Base-by-base conservation (phyloP, 2,797 vertebrate species). In the Rhynchonycteris naso region DNA sequence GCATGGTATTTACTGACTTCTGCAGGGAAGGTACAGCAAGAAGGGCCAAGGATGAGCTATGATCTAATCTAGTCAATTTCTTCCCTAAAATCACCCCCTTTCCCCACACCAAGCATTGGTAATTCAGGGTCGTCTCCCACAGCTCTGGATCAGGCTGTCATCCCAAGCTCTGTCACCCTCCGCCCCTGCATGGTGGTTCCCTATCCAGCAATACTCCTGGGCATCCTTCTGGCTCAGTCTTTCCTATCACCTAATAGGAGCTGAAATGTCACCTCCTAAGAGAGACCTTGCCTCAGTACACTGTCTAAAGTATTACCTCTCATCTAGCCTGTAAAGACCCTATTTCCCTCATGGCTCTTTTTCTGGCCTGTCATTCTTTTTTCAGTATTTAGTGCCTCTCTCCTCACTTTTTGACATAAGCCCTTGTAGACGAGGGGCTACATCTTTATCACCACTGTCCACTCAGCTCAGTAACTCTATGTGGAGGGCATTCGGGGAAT, bases 341-440 rank as follows among this genome's bases (percentile, higher is more conserved):
- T 28, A 33, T 93, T 93, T 80, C 21, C 22, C 47, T 85, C 33
- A 28, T 63, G 69, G 21, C 4, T 43, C 33, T 90, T 93, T 83
- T 82, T 47, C 63, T 88, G 79, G 86, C 9, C 47, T 90, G 26
- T 50, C 59, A n/a, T 72, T 88, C 28, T 82, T 92, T 91, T 63
- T 19, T 19, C 71, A 21, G 47, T 61, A 3, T 54, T 92, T 69
- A 72, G 47, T 56, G 22, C 30, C 69, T 88, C 33, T 35, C 19
- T 69, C 50, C n/a, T 11, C 11, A 15, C 50, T 82, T 52, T 65
- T 68, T 30, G 85, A 28, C 15, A 26, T 50, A 61, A 89, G 28
- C 76, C 87, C 50, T 65, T 85, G 88, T 86, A 54, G 59, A 61
- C 71, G 3, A 89, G 35, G 43, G 6, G 38, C 35, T 30, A 2